Evolutionary conservation across 2,888 invertebrate genomes (phyloP).

Genomic region (Plutella xylostella): DNA sequence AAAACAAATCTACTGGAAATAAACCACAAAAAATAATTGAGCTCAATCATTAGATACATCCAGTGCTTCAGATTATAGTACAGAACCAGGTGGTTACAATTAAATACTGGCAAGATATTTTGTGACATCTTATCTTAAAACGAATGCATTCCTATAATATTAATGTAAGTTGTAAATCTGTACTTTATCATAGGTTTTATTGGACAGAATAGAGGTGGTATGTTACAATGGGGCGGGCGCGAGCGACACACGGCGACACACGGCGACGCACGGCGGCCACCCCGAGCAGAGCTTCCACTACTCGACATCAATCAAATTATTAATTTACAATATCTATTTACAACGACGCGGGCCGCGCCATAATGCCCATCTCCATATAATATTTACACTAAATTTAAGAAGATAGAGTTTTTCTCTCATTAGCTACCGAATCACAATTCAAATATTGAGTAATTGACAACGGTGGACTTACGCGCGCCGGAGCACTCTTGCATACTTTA

Average conservation of each 20-base stretch:
- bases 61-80: constrained; percentile 46
- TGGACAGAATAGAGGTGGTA: constrained; percentile 61
- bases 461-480: constrained; percentile 67
- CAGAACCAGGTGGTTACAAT: constrained; percentile 48
- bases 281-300: constrained; percentile 31
- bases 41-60: constrained; percentile 39
- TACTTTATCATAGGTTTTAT: constrained; percentile 46
- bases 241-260: constrained; percentile 11
- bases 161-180: constrained; percentile 57
- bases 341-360: constrained; percentile 54
- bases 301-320: constrained; percentile 57
- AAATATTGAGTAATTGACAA: constrained; percentile 69
- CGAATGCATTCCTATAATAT: constrained; percentile 36
- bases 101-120: constrained; percentile 61
- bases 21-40: constrained; percentile 48
- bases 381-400: constrained; percentile 67
- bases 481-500: constrained; percentile 62
- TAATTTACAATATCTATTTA: constrained; percentile 64
- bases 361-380: constrained; percentile 64
- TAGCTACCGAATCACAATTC: constrained; percentile 71
- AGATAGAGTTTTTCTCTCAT: constrained; percentile 65
- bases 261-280: constrained; percentile 9
- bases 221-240: constrained; percentile 34
- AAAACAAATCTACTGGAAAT: constrained; percentile 44
- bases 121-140: constrained; percentile 56